These are phyloP conservation scores for Cyphomyrus discorhynchus DNA, from an alignment of 2,113 vertebrate species.

Conservation along the genomic window DNA sequence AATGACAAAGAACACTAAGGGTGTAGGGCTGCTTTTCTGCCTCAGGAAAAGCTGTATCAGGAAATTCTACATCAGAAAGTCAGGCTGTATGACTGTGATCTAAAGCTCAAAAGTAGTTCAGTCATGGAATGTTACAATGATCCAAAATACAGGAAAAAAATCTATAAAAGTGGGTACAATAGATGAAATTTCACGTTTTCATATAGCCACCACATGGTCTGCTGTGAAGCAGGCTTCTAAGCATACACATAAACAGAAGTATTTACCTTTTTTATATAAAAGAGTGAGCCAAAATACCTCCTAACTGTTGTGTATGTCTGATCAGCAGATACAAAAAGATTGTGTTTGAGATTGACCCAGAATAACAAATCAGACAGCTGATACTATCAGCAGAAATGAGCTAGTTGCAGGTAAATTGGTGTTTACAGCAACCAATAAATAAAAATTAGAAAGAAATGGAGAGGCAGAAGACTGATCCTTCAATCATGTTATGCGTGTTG, in stretches of 20 bases:
- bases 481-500: neutral
- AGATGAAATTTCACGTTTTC: neutral
- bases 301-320: neutral
- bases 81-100: neutral
- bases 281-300: neutral
- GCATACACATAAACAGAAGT: neutral
- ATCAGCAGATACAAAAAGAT: neutral
- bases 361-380: neutral
- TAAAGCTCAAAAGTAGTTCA: neutral
- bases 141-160: neutral
- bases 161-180: neutral
- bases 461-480: neutral
- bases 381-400: neutral
- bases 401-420: neutral
- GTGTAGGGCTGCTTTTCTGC: neutral
- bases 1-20: neutral
- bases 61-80: neutral
- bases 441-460: neutral
- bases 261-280: neutral
- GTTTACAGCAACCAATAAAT: neutral
- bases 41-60: neutral
- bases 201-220: neutral
- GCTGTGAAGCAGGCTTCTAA: too few relatives aligned
- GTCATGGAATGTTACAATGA: neutral
- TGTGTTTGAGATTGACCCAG: neutral